Evolutionary conservation across 2,113 vertebrate species (phyloP).

Genomic region (Scomber scombrus): DNA sequence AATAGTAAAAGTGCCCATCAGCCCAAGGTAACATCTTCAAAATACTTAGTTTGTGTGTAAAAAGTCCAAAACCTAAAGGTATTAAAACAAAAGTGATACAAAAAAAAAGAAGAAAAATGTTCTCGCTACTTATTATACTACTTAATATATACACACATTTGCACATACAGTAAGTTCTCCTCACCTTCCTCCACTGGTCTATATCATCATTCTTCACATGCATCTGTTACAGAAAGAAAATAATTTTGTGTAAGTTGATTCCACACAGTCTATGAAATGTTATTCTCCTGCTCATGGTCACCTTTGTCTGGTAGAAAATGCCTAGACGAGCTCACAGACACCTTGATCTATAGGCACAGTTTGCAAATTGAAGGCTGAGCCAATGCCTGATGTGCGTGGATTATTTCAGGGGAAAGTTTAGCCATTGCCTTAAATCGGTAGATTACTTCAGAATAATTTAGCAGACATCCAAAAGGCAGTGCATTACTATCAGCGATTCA

Average conservation of each 20-base stretch:
- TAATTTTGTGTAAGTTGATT: slow-evolving; percentile 11
- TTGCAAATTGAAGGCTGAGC: slow-evolving; percentile 53
- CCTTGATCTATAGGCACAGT: slow-evolving; percentile 37
- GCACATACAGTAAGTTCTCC: slow-evolving; percentile 10
- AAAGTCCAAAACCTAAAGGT: no score
- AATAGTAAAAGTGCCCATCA: neutral
- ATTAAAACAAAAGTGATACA: neutral
- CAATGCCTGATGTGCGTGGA: slow-evolving; percentile 37
- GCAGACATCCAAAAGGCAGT: slow-evolving; percentile 14
- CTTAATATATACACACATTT: neutral
- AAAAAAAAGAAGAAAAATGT: neutral
- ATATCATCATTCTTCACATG: slow-evolving; percentile 72
- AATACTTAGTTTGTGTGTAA: no score
- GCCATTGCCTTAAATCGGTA: slow-evolving; percentile 52
- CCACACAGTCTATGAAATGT: neutral
- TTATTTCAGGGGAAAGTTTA: slow-evolving; percentile 61
- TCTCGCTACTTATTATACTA: neutral
- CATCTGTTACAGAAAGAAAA: slow-evolving; percentile 69
- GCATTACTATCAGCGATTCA: slow-evolving; percentile 28
- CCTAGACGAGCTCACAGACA: slow-evolving; percentile 21
- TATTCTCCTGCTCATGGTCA: slow-evolving; percentile 6
- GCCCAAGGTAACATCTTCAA: no score
- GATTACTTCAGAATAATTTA: slow-evolving; percentile 66
- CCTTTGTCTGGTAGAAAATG: slow-evolving; percentile 34
- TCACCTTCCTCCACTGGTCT: slow-evolving; percentile 86